These are phyloP conservation scores for Idaea dimidiata DNA, from an alignment of 2,888 invertebrate genomes.

Conservation along the genomic window DNA sequence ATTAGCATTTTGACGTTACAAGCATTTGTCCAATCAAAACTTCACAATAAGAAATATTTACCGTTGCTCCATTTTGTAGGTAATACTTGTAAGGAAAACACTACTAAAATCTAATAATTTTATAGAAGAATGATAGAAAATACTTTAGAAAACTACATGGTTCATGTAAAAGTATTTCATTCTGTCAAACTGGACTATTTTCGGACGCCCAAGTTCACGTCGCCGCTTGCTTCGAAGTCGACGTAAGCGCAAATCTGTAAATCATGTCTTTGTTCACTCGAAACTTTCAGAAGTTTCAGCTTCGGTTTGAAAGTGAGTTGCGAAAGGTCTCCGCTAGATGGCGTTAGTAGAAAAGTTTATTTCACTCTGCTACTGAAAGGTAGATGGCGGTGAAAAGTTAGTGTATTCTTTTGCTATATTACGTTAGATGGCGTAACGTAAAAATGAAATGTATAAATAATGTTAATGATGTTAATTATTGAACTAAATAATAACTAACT, in stretches of 20 bases:
- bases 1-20: conserved; percentile 38
- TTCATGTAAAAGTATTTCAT: conserved; percentile 40
- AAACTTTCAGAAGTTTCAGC: conserved; percentile 4
- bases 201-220: conserved; percentile 73
- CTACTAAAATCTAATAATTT: conserved; percentile 51
- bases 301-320: conserved; percentile 17
- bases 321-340: conserved; percentile 39
- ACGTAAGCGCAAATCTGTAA: conserved; percentile 55
- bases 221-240: conserved; percentile 39
- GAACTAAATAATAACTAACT: too few relatives aligned
- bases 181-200: conserved; percentile 79
- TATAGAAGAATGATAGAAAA: conserved; percentile 62
- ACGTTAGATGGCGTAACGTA: background rate
- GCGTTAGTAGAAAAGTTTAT: conserved; percentile 30
- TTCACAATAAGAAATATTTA: conserved; percentile 52
- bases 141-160: conserved; percentile 74
- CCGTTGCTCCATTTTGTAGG: conserved; percentile 66
- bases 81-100: conserved; percentile 48
- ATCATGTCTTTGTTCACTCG: conserved; percentile 38
- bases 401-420: background rate
- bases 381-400: conserved; percentile 36
- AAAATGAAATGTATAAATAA: too few relatives aligned
- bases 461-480: too few relatives aligned
- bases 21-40: conserved; percentile 41
- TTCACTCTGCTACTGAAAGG: conserved; percentile 24